phyloP scores from a whole-genome alignment of 53 echinoderm and acorn worm genomes.

The Actinopyga echinites region DNA sequence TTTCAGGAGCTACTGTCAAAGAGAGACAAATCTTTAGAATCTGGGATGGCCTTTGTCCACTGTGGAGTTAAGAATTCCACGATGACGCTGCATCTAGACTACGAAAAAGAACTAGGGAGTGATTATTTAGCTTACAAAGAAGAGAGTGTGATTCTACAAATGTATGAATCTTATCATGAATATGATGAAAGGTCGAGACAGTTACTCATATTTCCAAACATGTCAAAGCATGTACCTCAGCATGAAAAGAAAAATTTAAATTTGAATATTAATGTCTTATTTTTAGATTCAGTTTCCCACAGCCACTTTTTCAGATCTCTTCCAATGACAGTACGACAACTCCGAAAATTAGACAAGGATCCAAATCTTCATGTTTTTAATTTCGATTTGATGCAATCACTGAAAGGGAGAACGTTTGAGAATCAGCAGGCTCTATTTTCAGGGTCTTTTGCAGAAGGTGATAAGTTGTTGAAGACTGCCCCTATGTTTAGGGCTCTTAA shows the following conservation, averaged over 20 bases:
- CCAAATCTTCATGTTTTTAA: conserved; percentile 54
- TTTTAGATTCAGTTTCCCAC: conserved; percentile 86
- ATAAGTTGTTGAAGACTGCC: conserved; percentile 49
- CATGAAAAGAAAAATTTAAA: not conserved
- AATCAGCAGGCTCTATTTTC: conserved; percentile 76
- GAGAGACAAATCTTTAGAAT: conserved; percentile 8
- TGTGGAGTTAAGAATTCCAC: not conserved
- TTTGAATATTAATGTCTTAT: conserved; percentile 73
- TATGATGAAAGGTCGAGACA: not conserved
- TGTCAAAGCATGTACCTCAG: not conserved
- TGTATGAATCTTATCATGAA: not conserved
- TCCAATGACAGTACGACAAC: conserved; percentile 63
- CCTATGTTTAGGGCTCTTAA: conserved; percentile 60
- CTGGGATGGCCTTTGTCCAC: conserved; percentile 20
- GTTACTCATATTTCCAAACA: conserved; percentile 32
- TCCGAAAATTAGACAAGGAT: conserved; percentile 44
- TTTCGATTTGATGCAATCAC: conserved; percentile 78
- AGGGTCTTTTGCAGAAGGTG: conserved; percentile 59
- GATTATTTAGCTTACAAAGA: too few species aligned
- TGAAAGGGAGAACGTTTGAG: conserved; percentile 85
- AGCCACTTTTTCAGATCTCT: conserved; percentile 81
- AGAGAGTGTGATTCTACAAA: not conserved
- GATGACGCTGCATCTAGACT: too few species aligned
- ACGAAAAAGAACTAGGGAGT: too few species aligned
- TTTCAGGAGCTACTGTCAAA: not conserved